Percentiles rank a stretch among this genome's conserved stretches.
Conservation (phyloP, 2,797 vertebrate species). For the Peromyscus aztecus region DNA sequence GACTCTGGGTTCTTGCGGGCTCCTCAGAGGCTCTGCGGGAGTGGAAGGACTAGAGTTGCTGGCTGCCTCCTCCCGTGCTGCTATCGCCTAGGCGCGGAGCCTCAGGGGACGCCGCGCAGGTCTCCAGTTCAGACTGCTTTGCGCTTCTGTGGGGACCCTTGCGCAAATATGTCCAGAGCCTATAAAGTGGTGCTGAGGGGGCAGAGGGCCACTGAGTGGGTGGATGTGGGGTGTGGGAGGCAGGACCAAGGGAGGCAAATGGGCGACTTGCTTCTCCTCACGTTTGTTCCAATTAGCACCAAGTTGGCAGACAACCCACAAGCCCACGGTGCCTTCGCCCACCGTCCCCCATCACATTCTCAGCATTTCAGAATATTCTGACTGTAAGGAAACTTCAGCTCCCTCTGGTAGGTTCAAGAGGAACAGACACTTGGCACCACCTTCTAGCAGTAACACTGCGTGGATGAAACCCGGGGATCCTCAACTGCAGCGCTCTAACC, state of each 20-base stretch:
- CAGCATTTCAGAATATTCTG: conserved; percentile 56
- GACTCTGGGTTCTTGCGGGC: not conserved
- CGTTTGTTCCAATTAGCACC: conserved; percentile 65
- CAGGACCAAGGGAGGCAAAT: conserved; percentile 33
- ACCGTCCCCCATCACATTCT: conserved; percentile 33
- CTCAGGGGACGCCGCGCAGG: not conserved
- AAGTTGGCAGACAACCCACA: conserved; percentile 75
- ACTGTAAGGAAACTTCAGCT: conserved; percentile 67
- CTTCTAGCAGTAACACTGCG: not conserved
- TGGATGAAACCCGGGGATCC: not conserved
- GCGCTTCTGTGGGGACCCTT: not conserved
- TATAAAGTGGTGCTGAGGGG: not conserved
- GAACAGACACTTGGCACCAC: not conserved
- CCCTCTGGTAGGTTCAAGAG: conserved; percentile 32
- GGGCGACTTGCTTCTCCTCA: conserved; percentile 67
- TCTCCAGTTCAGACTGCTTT: not conserved
- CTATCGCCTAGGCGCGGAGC: not conserved
- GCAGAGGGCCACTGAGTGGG: not conserved
- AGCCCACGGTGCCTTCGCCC: conserved; percentile 19
- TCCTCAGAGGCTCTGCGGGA: conserved; percentile 23
- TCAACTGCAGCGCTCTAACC: not conserved
- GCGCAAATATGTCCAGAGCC: not conserved
- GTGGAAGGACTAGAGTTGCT: not conserved
- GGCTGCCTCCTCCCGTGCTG: not conserved
- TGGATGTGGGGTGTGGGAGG: conserved; percentile 26